phyloP scores from a whole-genome alignment of 2,113 vertebrate species.

The Hucho hucho region DNA sequence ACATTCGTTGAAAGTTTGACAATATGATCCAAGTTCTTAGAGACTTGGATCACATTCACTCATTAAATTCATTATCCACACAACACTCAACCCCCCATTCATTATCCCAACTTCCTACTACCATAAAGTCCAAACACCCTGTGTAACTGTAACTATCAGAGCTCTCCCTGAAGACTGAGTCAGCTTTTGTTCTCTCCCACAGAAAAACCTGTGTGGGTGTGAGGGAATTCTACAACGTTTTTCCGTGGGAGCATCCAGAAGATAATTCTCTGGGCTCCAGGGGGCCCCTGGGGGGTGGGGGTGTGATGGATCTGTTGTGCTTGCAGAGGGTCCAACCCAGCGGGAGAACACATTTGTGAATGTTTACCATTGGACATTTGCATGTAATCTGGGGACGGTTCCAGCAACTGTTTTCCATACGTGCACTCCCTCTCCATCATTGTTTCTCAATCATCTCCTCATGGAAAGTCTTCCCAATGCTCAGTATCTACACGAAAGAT shows the following conservation, averaged over 20 bases:
- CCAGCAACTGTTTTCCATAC: conserved; percentile 32
- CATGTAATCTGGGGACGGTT: conserved; percentile 46
- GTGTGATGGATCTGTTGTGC: conserved; percentile 26
- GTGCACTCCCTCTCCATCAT: background rate
- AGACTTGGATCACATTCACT: background rate
- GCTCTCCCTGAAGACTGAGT: background rate
- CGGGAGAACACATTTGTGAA: conserved; percentile 30
- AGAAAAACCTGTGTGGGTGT: background rate
- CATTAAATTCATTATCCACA: background rate
- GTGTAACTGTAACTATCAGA: background rate
- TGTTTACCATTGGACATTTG: conserved; percentile 36
- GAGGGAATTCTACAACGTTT: background rate
- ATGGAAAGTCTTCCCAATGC: background rate
- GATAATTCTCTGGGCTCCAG: conserved; percentile 5
- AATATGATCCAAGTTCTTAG: too few species aligned
- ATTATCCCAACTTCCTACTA: background rate
- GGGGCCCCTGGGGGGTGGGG: conserved; percentile 5
- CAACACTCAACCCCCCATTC: background rate
- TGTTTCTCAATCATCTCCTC: conserved; percentile 11
- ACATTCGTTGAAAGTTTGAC: too few species aligned
- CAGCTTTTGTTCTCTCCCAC: conserved; percentile 7
- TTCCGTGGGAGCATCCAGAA: conserved; percentile 2
- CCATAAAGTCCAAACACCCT: too few species aligned
- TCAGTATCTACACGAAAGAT: background rate
- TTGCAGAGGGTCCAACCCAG: background rate